Evolutionary conservation across 2,113 vertebrate species (phyloP), one percentile per base, ranked within the genome.

Genomic region (Hoplias malabaricus): DNA sequence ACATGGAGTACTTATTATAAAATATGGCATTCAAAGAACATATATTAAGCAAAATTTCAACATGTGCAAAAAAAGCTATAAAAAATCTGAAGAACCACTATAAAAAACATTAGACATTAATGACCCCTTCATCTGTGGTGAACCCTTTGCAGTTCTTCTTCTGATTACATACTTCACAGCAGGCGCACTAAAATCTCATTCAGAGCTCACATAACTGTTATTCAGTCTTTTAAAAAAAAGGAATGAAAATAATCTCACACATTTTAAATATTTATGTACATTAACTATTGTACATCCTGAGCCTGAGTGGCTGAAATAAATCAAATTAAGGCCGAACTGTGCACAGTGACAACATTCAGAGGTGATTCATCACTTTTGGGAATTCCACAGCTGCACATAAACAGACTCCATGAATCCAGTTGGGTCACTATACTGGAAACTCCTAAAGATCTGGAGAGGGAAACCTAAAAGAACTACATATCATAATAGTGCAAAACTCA

Each of bases 381-480:
- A 73, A 67, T 54, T 65, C 54, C 36, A 38, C 75, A 73, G 70
- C 40, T 38, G 66, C 57, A 67, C 53, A 80, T 77, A 74, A 73
- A 80, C 65, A 78, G 71, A 69, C 46, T 63, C 34, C 67, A 66
- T 69, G 53, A 83, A 78, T 70, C 75, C 70, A 65, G 66, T 70
- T 72, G 48, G n/a, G 43, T 62, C 61, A 78, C 65, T 65, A 46
- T 21, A 70, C 46, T 54, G 57, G 57, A 73, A 65, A 56, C 43
- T 53, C n/a, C n/a, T n/a, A n/a, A n/a, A 29, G 21, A 33, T 33
- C 16, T 29, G 34, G 61, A 78, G 1, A 9, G 36, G 42, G 46
- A 73, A n/a, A 56, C n/a, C 2, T 4, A 65, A 66, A 50, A 21
- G 53, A 67, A 67, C n/a, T 13, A 12, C 0, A 0, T 16, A 59